Percentiles rank a stretch among this genome's conserved stretches.
phyloP scores from a whole-genome alignment of 1,140 invertebrate species.

The Hesperophylax magnus region DNA sequence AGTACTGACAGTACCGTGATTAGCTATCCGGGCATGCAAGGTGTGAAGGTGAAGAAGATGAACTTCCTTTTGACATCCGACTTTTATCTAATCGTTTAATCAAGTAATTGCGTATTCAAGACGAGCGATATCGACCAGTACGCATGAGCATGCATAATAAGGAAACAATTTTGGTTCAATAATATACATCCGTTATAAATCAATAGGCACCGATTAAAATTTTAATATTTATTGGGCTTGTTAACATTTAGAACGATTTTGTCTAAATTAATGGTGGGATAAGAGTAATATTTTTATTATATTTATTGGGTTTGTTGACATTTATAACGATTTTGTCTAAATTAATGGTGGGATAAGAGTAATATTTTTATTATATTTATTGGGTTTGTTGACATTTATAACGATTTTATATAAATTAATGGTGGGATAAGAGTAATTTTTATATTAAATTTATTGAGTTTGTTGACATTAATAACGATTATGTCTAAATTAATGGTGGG shows the following conservation, averaged over 20 bases:
- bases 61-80: slow-evolving; percentile 16
- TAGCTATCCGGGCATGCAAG: background rate
- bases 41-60: background rate
- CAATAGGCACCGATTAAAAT: background rate
- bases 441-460: background rate
- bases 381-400: too few relatives aligned
- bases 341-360: too few relatives aligned
- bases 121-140: too few relatives aligned
- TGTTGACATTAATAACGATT: too few relatives aligned
- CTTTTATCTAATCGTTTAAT: background rate
- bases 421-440: too few relatives aligned
- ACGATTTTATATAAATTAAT: too few relatives aligned
- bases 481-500: too few relatives aligned
- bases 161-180: background rate
- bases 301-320: background rate
- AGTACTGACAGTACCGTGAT: too few relatives aligned
- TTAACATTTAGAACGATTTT: too few relatives aligned
- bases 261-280: too few relatives aligned
- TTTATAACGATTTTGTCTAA: too few relatives aligned
- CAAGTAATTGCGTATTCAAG: slow-evolving; percentile 1
- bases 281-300: background rate
- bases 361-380: background rate
- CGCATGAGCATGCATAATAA: background rate
- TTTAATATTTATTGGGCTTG: background rate
- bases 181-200: background rate